These are phyloP conservation scores for Meloidogyne exigua DNA, from an alignment of 1,140 invertebrate species.

Conservation along the genomic window DNA sequence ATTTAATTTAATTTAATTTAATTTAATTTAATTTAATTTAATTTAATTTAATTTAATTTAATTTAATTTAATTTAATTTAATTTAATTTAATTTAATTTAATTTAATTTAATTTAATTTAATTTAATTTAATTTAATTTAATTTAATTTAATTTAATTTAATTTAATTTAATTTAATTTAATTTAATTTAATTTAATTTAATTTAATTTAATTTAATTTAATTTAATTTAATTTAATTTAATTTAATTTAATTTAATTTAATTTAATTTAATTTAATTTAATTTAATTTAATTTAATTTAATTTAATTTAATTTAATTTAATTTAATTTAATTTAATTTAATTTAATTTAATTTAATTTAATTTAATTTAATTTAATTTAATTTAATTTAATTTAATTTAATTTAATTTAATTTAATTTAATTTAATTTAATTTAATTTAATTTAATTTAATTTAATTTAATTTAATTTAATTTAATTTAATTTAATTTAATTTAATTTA, in stretches of 20 bases:
- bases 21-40: slow-evolving; percentile 79
- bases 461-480: slow-evolving; percentile 66
- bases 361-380: slow-evolving; percentile 71
- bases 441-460: slow-evolving; percentile 79
- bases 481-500: slow-evolving; percentile 75
- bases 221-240: slow-evolving; percentile 71
- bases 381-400: slow-evolving; percentile 70
- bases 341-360: slow-evolving; percentile 75
- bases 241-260: slow-evolving; percentile 70
- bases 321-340: slow-evolving; percentile 66
- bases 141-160: not conserved
- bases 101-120: slow-evolving; percentile 70
- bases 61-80: slow-evolving; percentile 75
- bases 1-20: not conserved
- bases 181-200: slow-evolving; percentile 66
- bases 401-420: slow-evolving; percentile 79
- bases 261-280: slow-evolving; percentile 79
- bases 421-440: not conserved
- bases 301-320: slow-evolving; percentile 79
- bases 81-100: slow-evolving; percentile 71
- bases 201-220: slow-evolving; percentile 75
- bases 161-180: slow-evolving; percentile 79
- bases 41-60: slow-evolving; percentile 66
- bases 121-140: slow-evolving; percentile 79
- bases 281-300: not conserved